Evolutionary conservation across 2,113 vertebrate species (phyloP).

Genomic region (Trogon melanurus): DNA sequence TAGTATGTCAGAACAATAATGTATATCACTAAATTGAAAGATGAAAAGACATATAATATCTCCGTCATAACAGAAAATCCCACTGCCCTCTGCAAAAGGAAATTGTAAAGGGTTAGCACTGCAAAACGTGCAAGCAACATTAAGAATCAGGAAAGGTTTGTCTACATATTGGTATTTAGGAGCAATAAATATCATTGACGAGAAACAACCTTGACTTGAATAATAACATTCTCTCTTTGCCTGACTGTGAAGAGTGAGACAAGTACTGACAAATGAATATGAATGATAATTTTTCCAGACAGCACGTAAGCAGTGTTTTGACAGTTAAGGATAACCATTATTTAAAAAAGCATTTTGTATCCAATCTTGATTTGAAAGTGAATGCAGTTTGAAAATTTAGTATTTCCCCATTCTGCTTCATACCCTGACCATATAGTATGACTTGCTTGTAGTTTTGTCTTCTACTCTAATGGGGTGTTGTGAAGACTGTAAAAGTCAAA

Average conservation of each 20-base stretch:
- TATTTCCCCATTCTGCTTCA: not conserved
- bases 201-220: constrained; percentile 25
- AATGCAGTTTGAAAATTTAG: not conserved
- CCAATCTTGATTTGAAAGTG: constrained; percentile 5
- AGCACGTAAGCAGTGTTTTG: not conserved
- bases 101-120: not conserved
- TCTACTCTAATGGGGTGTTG: not conserved
- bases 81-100: not conserved
- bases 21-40: not conserved
- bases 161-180: not conserved
- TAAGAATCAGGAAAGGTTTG: not conserved
- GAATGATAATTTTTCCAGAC: constrained; percentile 18
- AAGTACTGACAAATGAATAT: constrained; percentile 21
- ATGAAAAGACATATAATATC: not conserved
- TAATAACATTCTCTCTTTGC: not conserved
- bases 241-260: not conserved
- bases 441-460: not conserved
- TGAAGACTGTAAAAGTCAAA: not conserved
- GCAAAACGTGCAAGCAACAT: not conserved
- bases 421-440: not conserved
- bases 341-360: constrained; percentile 26
- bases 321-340: constrained; percentile 30
- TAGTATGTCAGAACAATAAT: not conserved
- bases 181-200: constrained; percentile 15
- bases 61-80: not conserved